Evolutionary conservation across 2,113 vertebrate genomes (phyloP).

Genomic region (Lethenteron reissneri): DNA sequence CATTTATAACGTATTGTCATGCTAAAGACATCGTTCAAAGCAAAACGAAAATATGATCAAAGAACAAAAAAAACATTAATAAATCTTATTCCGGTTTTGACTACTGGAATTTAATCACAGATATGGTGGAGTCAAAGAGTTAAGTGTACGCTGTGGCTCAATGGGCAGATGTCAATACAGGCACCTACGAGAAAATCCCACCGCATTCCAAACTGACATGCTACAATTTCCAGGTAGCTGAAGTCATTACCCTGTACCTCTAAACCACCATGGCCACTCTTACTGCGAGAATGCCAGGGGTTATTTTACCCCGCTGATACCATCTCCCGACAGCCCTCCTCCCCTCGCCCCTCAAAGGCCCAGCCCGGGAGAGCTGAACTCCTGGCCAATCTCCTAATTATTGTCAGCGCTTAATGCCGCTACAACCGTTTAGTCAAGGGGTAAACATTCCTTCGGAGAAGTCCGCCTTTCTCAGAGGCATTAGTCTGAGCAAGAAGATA

Average conservation of each 20-base stretch:
- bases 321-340: neutral
- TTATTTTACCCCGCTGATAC: slow-evolving; percentile 2
- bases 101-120: slow-evolving; percentile 2
- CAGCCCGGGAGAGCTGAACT: neutral
- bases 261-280: slow-evolving; percentile 4
- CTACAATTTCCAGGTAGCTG: slow-evolving; percentile 6
- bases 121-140: slow-evolving; percentile 2
- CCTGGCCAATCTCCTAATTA: slow-evolving; percentile 6
- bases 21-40: no score
- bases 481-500: neutral
- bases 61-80: no score
- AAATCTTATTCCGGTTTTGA: no score
- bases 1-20: no score
- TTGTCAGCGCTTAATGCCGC: neutral
- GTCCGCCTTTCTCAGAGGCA: neutral
- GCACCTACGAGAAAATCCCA: neutral
- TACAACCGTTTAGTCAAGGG: neutral
- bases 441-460: neutral
- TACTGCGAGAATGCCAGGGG: slow-evolving; percentile 4
- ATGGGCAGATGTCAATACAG: slow-evolving; percentile 6
- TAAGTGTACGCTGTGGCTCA: slow-evolving; percentile 2
- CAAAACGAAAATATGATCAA: no score
- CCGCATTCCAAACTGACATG: slow-evolving; percentile 1
- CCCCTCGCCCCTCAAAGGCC: neutral
- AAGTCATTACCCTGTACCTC: slow-evolving; percentile 6